Conservation (phyloP, 2,113 vertebrate species). For the Neomonachus schauinslandi region DNA sequence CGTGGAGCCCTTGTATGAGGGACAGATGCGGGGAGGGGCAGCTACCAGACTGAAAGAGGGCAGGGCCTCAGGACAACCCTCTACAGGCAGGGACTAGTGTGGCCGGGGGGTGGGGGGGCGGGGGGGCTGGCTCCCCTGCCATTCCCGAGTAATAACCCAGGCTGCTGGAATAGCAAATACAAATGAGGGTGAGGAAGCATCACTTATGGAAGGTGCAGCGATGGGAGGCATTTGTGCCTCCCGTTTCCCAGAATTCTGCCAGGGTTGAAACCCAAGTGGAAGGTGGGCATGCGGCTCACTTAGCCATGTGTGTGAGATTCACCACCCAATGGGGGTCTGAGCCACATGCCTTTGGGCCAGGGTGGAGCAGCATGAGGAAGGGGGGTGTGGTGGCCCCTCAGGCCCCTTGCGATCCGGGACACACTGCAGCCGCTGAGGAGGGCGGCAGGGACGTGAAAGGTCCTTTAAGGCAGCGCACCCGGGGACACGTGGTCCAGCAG, state of each 20-base stretch:
- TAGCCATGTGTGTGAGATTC: neutral
- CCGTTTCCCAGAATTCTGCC: neutral
- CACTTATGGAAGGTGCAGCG: neutral
- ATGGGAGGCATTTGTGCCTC: neutral
- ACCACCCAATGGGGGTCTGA: neutral
- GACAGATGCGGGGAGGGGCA: neutral
- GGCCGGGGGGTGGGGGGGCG: rapidly evolving
- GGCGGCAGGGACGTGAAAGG: neutral
- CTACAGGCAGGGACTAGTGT: neutral
- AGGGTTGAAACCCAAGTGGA: neutral
- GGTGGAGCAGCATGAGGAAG: neutral
- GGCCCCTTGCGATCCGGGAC: neutral
- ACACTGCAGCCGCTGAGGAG: neutral
- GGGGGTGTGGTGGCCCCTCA: neutral
- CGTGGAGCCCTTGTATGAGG: rapidly evolving
- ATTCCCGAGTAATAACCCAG: neutral
- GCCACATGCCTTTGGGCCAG: neutral
- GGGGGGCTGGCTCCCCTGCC: neutral
- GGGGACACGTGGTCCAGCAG: neutral
- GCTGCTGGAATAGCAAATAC: neutral
- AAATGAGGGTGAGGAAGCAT: neutral
- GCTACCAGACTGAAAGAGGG: neutral
- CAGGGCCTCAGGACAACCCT: rapidly evolving
- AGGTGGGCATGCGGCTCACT: neutral
- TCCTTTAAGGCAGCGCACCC: neutral